Conservation (phyloP, 2,113 vertebrate genomes). For the Myiopsitta monachus region DNA sequence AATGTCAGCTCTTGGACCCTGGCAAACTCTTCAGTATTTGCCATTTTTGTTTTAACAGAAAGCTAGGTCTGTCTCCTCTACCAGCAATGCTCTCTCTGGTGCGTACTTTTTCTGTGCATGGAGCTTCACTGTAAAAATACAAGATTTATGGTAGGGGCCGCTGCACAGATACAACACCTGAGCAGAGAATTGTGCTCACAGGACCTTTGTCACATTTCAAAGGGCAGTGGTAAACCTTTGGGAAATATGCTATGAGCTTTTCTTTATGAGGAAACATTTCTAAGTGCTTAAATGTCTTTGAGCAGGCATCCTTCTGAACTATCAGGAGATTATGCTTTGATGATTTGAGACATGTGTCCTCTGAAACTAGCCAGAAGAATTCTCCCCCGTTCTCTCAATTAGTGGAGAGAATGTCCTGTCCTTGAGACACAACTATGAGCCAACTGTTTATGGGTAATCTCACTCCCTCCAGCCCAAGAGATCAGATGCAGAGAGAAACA, state of each 20-base stretch:
- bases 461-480: background rate
- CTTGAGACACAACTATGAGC: background rate
- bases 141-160: background rate
- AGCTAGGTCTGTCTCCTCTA: background rate
- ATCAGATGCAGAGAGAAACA: background rate
- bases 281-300: background rate
- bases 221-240: background rate
- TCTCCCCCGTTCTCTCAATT: background rate
- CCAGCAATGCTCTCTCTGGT: background rate
- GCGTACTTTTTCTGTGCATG: background rate
- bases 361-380: background rate
- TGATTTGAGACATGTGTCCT: accelerated
- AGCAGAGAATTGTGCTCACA: background rate
- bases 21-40: background rate
- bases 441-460: background rate
- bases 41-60: background rate
- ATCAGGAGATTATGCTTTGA: background rate
- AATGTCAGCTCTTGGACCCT: background rate
- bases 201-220: background rate
- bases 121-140: background rate
- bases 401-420: constrained; percentile 20
- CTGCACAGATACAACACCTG: accelerated
- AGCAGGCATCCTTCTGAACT: background rate
- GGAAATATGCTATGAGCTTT: background rate
- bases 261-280: background rate